Conservation (phyloP, 2,888 invertebrate genomes). For the Saturnia japonica region DNA sequence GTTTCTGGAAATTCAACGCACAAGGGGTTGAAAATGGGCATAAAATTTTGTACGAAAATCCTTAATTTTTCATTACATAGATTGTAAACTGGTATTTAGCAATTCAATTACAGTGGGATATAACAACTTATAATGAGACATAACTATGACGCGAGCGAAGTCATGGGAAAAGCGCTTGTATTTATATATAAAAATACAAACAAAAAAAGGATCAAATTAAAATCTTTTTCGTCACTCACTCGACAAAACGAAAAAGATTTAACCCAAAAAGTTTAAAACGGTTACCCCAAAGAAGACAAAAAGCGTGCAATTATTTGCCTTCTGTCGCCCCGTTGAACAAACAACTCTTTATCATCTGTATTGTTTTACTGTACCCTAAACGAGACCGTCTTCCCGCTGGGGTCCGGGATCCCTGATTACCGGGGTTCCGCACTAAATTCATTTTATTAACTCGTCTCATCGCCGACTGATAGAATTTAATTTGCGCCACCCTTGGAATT, state of each 20-base stretch:
- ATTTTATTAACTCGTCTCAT: constrained; percentile 81
- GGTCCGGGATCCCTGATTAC: constrained; percentile 59
- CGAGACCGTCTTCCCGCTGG: constrained; percentile 47
- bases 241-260: constrained; percentile 38
- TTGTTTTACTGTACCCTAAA: constrained; percentile 71
- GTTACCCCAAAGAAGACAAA: constrained; percentile 53
- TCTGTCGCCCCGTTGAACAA: constrained; percentile 66
- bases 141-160: no score
- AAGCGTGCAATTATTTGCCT: constrained; percentile 69
- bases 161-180: no score
- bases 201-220: constrained; percentile 19
- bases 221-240: constrained; percentile 16
- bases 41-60: no score
- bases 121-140: no score
- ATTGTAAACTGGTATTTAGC: no score
- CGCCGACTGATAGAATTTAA: constrained; percentile 78
- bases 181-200: neutral
- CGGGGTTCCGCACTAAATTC: constrained; percentile 69
- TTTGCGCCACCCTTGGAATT: constrained; percentile 60
- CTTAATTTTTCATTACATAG: no score
- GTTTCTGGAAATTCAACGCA: no score
- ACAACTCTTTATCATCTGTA: constrained; percentile 68
- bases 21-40: no score
- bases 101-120: no score
- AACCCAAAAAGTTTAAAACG: constrained; percentile 46